Evolutionary conservation across 2,113 vertebrate genomes (phyloP).

Genomic region (Chamaea fasciata): DNA sequence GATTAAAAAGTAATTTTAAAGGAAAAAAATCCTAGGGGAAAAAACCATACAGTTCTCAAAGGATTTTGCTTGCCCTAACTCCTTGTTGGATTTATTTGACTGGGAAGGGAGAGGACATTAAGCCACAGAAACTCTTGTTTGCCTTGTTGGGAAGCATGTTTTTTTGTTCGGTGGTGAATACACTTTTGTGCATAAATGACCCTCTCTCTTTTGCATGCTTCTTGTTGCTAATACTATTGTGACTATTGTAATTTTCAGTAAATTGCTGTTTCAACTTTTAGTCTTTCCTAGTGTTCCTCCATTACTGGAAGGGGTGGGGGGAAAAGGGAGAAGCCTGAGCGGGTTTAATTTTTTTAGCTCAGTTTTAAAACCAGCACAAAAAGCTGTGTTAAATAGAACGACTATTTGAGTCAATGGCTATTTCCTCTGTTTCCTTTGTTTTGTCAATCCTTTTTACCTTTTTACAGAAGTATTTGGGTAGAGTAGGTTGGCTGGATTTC

Average conservation of each 20-base stretch:
- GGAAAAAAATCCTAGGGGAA: not conserved
- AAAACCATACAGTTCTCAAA: not conserved
- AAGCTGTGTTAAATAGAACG: not conserved
- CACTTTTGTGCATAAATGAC: not conserved
- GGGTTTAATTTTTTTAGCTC: not conserved
- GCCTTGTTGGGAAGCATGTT: fast-evolving
- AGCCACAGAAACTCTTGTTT: not conserved
- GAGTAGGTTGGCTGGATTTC: not conserved
- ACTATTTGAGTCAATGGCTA: not conserved
- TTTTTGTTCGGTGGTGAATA: fast-evolving
- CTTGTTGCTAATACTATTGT: not conserved
- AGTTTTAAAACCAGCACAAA: not conserved
- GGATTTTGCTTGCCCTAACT: not conserved
- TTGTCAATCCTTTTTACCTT: not conserved
- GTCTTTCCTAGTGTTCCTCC: not conserved
- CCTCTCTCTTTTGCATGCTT: not conserved
- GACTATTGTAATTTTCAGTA: not conserved
- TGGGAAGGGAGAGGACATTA: not conserved
- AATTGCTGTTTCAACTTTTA: not conserved
- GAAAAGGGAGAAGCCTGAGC: not conserved
- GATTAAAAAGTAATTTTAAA: not conserved
- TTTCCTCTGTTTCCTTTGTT: not conserved
- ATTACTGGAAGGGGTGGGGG: fast-evolving
- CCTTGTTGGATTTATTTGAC: not conserved
- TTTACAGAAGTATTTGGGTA: not conserved